Conservation (phyloP, 2,888 invertebrate species). For the Pachydiplax longipennis region DNA sequence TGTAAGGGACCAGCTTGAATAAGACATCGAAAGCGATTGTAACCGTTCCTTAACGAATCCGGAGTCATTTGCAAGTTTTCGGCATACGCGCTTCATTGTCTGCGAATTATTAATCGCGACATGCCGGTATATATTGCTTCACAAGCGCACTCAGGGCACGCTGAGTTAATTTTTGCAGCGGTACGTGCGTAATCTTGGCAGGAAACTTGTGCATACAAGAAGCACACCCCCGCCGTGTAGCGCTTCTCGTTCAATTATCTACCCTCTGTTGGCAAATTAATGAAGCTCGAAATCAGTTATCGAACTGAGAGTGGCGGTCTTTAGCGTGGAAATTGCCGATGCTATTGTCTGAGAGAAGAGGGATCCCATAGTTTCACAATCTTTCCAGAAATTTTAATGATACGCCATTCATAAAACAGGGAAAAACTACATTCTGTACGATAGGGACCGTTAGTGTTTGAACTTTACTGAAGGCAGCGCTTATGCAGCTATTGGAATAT, state of each 20-base stretch:
- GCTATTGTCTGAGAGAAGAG: not conserved
- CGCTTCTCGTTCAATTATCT: not conserved
- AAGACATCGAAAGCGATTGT: no score
- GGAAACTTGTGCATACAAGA: not conserved
- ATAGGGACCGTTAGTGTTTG: no score
- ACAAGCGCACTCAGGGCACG: no score
- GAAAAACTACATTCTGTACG: not conserved
- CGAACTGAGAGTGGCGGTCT: not conserved
- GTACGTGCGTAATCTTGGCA: not conserved
- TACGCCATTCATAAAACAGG: not conserved
- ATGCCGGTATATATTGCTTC: no score
- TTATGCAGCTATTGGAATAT: no score
- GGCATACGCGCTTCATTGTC: no score
- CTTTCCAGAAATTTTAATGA: not conserved
- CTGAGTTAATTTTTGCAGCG: no score
- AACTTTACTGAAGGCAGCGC: no score
- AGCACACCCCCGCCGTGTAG: not conserved
- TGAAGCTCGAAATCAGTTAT: not conserved
- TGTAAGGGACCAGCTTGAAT: no score
- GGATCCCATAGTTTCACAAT: not conserved
- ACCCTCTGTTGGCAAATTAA: not conserved
- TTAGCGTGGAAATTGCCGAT: not conserved
- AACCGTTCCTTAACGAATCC: no score
- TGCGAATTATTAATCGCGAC: no score
- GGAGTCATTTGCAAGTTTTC: no score